Base-by-base conservation (phyloP, 1,140 invertebrate genomes). In the Zophobas atratus region DNA sequence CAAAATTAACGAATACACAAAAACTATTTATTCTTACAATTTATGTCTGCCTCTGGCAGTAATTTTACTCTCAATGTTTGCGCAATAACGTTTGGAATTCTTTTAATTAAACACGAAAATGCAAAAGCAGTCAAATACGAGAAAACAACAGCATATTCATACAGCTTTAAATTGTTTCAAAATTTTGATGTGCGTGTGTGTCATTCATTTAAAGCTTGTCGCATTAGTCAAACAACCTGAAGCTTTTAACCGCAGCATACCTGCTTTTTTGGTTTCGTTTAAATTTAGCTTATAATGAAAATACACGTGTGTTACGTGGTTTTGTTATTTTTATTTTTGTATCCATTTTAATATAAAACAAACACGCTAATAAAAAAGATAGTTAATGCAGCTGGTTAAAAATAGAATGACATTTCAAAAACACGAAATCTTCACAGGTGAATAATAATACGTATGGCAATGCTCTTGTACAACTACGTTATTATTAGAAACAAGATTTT, bases 401-500 rank as follows among this genome's bases (percentile, higher is more conserved):
- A 57, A 57, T 57, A 57, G 34, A 57, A 35, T 5, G 55, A 8
- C 55, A 3, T 36, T 57, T 57, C 6, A 57, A 57, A 57, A 57
- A 53, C 49, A 46, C 43, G 43, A 46, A 46, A 46, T 20, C 43
- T 46, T n/a, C 2, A 67, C 60, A 67, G 60, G 60, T 67, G 60
- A 67, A 39, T 67, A 63, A 63, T 63, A 63, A 63, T 38, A 32
- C 20, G 20, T 33, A 38, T 2, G 39, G n/a, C 38, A 55, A 67
- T 67, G 36, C 36, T 63, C 1, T 20, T 36, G 55, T 57, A 63
- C 4, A 4, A 51, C 2, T 6, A 2, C 20, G 2, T 6, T 63
- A 63, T 63, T 63, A 39, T n/a, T 41, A 63, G 57, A 63, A 63
- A 41, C 57, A 36, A 38, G 38, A 63, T 63, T 63, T 63, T 63